Evolutionary conservation across 2,113 vertebrate genomes (phyloP), one percentile per base, ranked within the genome.

Genomic region (Erythrocercus mccallii): DNA sequence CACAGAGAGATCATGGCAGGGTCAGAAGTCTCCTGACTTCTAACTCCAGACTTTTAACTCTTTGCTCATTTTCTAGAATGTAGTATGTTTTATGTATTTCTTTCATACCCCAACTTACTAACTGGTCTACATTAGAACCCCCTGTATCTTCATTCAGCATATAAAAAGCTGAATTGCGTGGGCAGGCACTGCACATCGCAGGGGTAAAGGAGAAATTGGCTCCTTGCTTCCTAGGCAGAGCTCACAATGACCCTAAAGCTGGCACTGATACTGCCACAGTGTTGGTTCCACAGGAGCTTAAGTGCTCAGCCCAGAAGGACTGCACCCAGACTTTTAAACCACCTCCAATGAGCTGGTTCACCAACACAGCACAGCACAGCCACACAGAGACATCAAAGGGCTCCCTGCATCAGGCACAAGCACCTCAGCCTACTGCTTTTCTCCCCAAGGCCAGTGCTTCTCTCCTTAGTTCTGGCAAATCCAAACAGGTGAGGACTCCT

Each of bases 1-100:
- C 90, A 62, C 11, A 73, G 79, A 71, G 80, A 77, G 87, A 90
- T 87, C 56, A 61, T 2, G 64, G 71, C 35, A 90, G 50, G 66
- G 74, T 95, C 85, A 90, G 47, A 88, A 85, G 27, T 64, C 38
- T 92, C 62, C 58, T 53, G 25, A 53, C 35, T 94, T 94, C 45
- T 35, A 93, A 38, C 24, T 88, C 45, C 37, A 86, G 58, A 35
- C 28, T 88, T 85, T 73, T 86, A 94, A 82, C 88, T 69, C 84
- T 58, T 60, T 27, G 10, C 21, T 88, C 1, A 15, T 91, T 92
- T 86, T 78, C 42, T 50, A 94, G 62, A 77, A 76, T 0, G 0
- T 25, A 20, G 14, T 50, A 13, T 42, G n/a, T 24, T 90, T 60
- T 23, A n/a, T 9, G 42, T 35, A 11, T 45, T 81, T 62, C 18